Percentiles rank a stretch among this genome's conserved stretches.
These are phyloP conservation scores for Orthosia gracilis DNA, from an alignment of 2,888 invertebrate species.

Conservation along the genomic window DNA sequence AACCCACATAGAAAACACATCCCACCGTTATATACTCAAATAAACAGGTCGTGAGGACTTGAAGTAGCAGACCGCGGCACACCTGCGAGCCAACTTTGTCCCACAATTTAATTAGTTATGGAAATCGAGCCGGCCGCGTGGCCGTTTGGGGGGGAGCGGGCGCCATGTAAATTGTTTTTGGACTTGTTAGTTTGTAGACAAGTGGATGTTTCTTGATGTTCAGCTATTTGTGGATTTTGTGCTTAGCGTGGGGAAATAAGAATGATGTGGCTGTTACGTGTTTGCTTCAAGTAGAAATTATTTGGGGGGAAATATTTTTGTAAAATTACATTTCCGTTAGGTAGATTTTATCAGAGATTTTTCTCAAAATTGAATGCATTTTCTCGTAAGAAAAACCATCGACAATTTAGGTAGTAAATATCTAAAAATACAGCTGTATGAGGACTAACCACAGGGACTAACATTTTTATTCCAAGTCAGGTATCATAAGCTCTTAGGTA, in stretches of 20 bases:
- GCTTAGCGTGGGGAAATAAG: not conserved
- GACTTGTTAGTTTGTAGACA: slow-evolving; percentile 67
- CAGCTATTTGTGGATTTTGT: slow-evolving; percentile 38
- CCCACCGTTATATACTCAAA: slow-evolving; percentile 54
- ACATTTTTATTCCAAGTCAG: too few species aligned
- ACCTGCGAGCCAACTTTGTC: slow-evolving; percentile 78
- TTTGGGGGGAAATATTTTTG: not conserved
- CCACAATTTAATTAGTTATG: slow-evolving; percentile 82
- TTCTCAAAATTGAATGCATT: too few species aligned
- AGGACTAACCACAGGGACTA: too few species aligned
- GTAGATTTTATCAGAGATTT: too few species aligned
- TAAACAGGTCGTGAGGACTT: slow-evolving; percentile 59
- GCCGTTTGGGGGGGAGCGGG: slow-evolving; percentile 57
- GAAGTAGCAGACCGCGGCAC: slow-evolving; percentile 60
- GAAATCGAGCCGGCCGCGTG: slow-evolving; percentile 73
- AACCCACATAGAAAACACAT: slow-evolving; percentile 38
- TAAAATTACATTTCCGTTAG: too few species aligned
- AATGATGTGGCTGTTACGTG: too few species aligned
- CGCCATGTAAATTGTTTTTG: slow-evolving; percentile 73
- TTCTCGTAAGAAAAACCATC: too few species aligned
- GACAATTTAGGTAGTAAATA: too few species aligned
- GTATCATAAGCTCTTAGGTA: too few species aligned
- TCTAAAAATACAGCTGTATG: too few species aligned
- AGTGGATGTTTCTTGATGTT: slow-evolving; percentile 58
- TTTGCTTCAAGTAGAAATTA: not conserved